Conservation (phyloP, 2,888 invertebrate species). For the Fissipunctia ypsillon region DNA sequence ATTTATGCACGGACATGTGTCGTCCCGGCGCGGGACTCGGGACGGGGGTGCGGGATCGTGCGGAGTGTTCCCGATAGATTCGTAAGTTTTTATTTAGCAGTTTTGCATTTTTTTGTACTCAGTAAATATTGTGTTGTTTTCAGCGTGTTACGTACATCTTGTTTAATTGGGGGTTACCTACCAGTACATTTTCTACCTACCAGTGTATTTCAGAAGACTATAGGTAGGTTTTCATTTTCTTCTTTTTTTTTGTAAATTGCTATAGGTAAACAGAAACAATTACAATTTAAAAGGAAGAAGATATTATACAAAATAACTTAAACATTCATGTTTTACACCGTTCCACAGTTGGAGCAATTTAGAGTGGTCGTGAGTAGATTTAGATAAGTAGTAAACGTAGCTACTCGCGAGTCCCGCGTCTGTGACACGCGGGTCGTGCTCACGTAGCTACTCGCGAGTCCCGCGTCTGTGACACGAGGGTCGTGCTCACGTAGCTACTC, state of each 20-base stretch:
- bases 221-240: not conserved
- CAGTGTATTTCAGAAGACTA: not conserved
- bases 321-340: slow-evolving; percentile 24
- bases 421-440: slow-evolving; percentile 58
- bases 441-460: no score
- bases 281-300: not conserved
- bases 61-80: slow-evolving; percentile 21
- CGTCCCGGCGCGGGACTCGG: slow-evolving; percentile 19
- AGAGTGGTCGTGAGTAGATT: slow-evolving; percentile 61
- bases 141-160: not conserved
- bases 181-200: no score
- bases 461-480: slow-evolving; percentile 49
- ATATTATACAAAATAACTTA: slow-evolving; percentile 23
- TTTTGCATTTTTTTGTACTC: not conserved
- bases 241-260: not conserved
- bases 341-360: slow-evolving; percentile 15
- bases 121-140: not conserved
- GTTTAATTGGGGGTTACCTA: not conserved
- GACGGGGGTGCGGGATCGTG: slow-evolving; percentile 13
- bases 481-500: slow-evolving; percentile 67
- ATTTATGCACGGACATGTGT: slow-evolving; percentile 79
- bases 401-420: slow-evolving; percentile 43
- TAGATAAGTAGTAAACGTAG: slow-evolving; percentile 57
- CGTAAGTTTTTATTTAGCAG: slow-evolving; percentile 38
- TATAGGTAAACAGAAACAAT: not conserved